phyloP scores from a whole-genome alignment of 1,140 invertebrate genomes.

The Calephelis nemesis region DNA sequence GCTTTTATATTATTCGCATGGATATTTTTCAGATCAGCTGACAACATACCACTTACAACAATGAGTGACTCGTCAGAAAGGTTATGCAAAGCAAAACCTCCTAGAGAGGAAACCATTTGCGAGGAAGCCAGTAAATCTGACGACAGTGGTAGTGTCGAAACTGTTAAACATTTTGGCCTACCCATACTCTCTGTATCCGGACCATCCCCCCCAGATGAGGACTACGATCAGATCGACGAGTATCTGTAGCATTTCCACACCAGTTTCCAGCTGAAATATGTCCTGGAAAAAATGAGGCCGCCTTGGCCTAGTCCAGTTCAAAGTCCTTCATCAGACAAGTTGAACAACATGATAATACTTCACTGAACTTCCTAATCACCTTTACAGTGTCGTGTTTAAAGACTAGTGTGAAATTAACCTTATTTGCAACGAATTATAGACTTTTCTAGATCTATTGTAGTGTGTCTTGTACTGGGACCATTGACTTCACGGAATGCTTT shows the following conservation, averaged over 20 bases:
- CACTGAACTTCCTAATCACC: slow-evolving; percentile 36
- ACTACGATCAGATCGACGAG: slow-evolving; percentile 79
- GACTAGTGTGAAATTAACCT: not conserved
- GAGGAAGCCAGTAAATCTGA: slow-evolving; percentile 68
- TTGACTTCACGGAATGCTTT: slow-evolving; percentile 56
- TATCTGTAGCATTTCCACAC: slow-evolving; percentile 78
- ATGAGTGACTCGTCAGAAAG: slow-evolving; percentile 76
- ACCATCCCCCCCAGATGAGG: slow-evolving; percentile 87
- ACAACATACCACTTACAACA: slow-evolving; percentile 80
- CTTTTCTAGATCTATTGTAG: slow-evolving; percentile 35
- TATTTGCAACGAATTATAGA: slow-evolving; percentile 49
- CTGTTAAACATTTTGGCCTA: slow-evolving; percentile 84
- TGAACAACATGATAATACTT: slow-evolving; percentile 20
- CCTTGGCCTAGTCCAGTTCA: slow-evolving; percentile 63
- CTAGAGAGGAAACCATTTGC: slow-evolving; percentile 62
- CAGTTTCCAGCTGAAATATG: slow-evolving; percentile 72
- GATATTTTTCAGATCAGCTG: slow-evolving; percentile 65
- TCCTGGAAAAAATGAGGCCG: slow-evolving; percentile 69
- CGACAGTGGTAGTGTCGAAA: slow-evolving; percentile 79
- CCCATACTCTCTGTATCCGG: slow-evolving; percentile 88
- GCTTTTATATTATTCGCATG: no score
- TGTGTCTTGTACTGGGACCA: slow-evolving; percentile 72
- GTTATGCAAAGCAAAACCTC: slow-evolving; percentile 67
- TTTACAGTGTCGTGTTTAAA: slow-evolving; percentile 30
- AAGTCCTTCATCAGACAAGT: slow-evolving; percentile 44